Conservation (phyloP, 2,113 vertebrate species). For the Chaenogobius annularis region DNA sequence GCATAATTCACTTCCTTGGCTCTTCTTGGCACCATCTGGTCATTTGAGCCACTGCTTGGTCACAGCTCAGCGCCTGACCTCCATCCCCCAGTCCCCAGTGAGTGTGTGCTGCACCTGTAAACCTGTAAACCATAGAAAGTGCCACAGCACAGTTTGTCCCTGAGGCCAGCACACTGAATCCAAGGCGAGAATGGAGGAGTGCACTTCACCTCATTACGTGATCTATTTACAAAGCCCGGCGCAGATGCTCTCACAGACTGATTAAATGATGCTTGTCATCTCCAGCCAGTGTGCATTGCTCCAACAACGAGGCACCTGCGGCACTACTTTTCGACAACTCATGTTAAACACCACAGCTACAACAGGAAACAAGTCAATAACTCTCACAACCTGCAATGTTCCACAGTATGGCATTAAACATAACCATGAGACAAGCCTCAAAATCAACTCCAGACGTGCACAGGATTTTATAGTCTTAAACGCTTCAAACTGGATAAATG, state of each 20-base stretch:
- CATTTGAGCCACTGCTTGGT: slow-evolving; percentile 19
- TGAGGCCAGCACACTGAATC: slow-evolving; percentile 44
- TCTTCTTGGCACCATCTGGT: slow-evolving; percentile 52
- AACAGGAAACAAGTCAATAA: background rate
- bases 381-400: background rate
- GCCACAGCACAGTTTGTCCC: slow-evolving; percentile 13
- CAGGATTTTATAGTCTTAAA: no score
- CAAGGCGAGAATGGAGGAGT: slow-evolving; percentile 32
- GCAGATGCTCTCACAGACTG: slow-evolving; percentile 55
- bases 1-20: slow-evolving; percentile 24
- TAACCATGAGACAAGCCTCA: no score
- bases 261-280: slow-evolving; percentile 62
- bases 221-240: slow-evolving; percentile 59
- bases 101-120: slow-evolving; percentile 46
- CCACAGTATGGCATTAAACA: no score
- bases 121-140: slow-evolving; percentile 42
- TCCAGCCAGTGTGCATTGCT: slow-evolving; percentile 31
- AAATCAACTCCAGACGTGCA: no score
- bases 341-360: slow-evolving; percentile 11
- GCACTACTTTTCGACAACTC: slow-evolving; percentile 25
- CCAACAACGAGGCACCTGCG: slow-evolving; percentile 41
- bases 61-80: slow-evolving; percentile 44
- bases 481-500: no score
- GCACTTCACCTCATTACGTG: slow-evolving; percentile 52
- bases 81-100: slow-evolving; percentile 42